Conservation (phyloP, 2,797 vertebrate species). For the Gymnothorax javanicus region DNA sequence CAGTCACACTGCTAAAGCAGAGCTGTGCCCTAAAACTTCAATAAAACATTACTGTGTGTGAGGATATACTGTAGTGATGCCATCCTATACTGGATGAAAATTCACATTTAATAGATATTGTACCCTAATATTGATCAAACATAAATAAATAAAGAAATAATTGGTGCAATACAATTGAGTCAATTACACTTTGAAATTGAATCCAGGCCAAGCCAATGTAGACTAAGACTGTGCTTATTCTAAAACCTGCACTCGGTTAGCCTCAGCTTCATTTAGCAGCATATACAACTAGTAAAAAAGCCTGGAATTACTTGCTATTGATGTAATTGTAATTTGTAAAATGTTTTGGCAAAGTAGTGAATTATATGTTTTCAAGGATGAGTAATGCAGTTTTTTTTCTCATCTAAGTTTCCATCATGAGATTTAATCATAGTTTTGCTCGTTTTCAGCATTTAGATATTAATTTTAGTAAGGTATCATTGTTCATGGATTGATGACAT, state of each 20-base stretch:
- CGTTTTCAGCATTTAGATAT: too few relatives aligned
- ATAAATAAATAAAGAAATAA: not conserved
- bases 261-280: not conserved
- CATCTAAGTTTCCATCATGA: too few relatives aligned
- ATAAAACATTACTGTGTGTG: not conserved
- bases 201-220: not conserved
- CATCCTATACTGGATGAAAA: not conserved
- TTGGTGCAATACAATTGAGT: not conserved
- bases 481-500: too few relatives aligned
- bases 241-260: not conserved
- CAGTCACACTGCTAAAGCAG: not conserved
- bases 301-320: too few relatives aligned
- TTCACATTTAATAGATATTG: not conserved
- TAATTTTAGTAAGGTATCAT: too few relatives aligned
- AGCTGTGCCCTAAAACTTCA: not conserved
- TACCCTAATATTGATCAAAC: not conserved
- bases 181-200: not conserved
- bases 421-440: too few relatives aligned
- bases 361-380: too few relatives aligned
- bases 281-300: too few relatives aligned
- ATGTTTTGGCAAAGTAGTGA: too few relatives aligned
- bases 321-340: too few relatives aligned
- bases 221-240: not conserved
- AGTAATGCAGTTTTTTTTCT: too few relatives aligned
- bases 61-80: not conserved